Evolutionary conservation across 2,888 invertebrate genomes (phyloP).

Genomic region (Synanthedon myopaeformis): DNA sequence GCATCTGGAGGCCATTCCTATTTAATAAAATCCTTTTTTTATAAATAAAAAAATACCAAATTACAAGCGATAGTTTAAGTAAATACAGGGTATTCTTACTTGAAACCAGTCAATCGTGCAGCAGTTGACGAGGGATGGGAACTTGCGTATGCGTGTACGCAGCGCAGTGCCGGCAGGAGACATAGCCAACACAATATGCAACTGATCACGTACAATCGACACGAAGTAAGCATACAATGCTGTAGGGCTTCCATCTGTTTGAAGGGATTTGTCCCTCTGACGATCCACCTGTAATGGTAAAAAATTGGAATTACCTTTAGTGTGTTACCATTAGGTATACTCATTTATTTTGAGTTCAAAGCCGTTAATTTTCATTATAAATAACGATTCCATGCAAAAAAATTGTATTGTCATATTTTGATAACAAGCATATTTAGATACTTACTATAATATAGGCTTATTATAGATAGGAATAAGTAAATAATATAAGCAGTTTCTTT

Average conservation of each 20-base stretch:
- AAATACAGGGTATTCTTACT: conserved; percentile 28
- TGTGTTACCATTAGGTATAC: no score
- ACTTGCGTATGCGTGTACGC: conserved; percentile 85
- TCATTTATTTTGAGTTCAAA: no score
- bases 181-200: conserved; percentile 91
- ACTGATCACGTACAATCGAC: conserved; percentile 86
- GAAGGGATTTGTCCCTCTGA: conserved; percentile 85
- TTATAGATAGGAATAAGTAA: no score
- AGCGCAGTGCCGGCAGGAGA: conserved; percentile 91
- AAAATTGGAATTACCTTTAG: no score
- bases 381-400: no score
- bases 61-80: no score
- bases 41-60: no score
- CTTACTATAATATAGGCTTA: no score
- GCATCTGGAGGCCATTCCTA: conserved; percentile 96
- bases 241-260: conserved; percentile 94
- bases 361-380: no score
- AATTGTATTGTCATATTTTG: no score
- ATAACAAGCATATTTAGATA: no score
- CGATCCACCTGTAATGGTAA: conserved; percentile 76
- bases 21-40: not conserved
- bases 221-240: conserved; percentile 94
- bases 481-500: no score
- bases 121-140: conserved; percentile 93
- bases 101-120: conserved; percentile 98